These are phyloP conservation scores for Nomada lathburiana DNA, from an alignment of 2,888 invertebrate species.

Conservation along the genomic window DNA sequence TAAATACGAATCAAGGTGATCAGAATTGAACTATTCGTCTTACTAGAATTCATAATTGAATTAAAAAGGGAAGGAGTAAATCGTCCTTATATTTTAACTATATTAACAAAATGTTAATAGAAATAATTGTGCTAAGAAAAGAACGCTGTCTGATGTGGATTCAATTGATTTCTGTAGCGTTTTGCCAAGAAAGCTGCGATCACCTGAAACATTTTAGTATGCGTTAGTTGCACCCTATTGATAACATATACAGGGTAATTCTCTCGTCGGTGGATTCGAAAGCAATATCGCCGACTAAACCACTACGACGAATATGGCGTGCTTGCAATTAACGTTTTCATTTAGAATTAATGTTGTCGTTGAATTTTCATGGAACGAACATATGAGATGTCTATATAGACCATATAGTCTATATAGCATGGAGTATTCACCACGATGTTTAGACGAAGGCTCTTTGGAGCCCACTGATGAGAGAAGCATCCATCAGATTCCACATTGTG, in stretches of 20 bases:
- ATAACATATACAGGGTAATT: neutral
- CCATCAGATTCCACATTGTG: slow-evolving; percentile 3
- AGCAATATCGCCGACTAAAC: no score
- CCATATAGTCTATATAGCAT: no score
- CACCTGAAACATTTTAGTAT: slow-evolving; percentile 86
- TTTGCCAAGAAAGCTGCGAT: slow-evolving; percentile 93
- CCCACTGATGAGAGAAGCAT: neutral
- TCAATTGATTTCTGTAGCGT: slow-evolving; percentile 92
- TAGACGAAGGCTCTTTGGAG: no score
- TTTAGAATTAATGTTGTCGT: no score
- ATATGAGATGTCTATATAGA: no score
- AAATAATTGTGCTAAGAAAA: slow-evolving; percentile 88
- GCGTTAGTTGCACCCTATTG: slow-evolving; percentile 13
- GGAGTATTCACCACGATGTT: no score
- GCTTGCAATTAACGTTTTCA: no score
- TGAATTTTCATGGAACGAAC: no score
- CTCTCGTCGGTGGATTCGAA: no score
- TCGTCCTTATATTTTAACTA: slow-evolving; percentile 24
- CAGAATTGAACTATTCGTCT: neutral
- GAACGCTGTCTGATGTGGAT: slow-evolving; percentile 90
- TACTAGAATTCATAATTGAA: neutral
- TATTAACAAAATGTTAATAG: slow-evolving; percentile 78
- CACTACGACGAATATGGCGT: no score
- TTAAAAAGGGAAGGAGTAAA: slow-evolving; percentile 16
- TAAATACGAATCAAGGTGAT: slow-evolving; percentile 2